Percentiles rank a stretch among this genome's conserved stretches.
Evolutionary conservation across 2,888 invertebrate species (phyloP).

Genomic region (Gandaritis pyraliata): DNA sequence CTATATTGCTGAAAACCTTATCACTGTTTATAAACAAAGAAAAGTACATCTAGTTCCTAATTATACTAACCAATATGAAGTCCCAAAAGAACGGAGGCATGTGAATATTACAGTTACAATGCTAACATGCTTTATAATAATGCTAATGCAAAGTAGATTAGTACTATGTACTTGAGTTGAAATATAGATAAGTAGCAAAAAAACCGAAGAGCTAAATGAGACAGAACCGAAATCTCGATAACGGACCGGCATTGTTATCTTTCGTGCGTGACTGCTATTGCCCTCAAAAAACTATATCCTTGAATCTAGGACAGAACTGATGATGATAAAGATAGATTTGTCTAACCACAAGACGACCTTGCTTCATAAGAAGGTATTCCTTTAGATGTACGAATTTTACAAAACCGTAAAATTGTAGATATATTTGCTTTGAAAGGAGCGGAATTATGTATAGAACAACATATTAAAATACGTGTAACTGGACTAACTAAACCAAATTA

Average conservation of each 20-base stretch:
- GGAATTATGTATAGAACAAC: neutral
- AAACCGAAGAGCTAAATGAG: constrained; percentile 43
- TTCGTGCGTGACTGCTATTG: constrained; percentile 64
- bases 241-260: constrained; percentile 63
- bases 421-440: neutral
- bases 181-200: constrained; percentile 20
- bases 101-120: neutral
- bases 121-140: neutral
- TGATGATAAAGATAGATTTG: constrained; percentile 30
- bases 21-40: neutral
- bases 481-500: neutral
- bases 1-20: neutral
- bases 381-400: neutral
- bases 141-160: neutral
- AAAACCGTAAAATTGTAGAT: neutral
- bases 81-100: neutral
- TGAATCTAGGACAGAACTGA: constrained; percentile 36
- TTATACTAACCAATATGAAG: no score
- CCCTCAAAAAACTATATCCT: constrained; percentile 39
- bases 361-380: constrained; percentile 1
- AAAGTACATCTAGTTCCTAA: no score
- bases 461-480: no score
- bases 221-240: constrained; percentile 53
- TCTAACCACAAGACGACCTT: constrained; percentile 26
- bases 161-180: constrained; percentile 6